Evolutionary conservation across 2,888 invertebrate genomes (phyloP), one percentile per base, ranked within the genome.

Genomic region (Lepidocyrtinus sp.): DNA sequence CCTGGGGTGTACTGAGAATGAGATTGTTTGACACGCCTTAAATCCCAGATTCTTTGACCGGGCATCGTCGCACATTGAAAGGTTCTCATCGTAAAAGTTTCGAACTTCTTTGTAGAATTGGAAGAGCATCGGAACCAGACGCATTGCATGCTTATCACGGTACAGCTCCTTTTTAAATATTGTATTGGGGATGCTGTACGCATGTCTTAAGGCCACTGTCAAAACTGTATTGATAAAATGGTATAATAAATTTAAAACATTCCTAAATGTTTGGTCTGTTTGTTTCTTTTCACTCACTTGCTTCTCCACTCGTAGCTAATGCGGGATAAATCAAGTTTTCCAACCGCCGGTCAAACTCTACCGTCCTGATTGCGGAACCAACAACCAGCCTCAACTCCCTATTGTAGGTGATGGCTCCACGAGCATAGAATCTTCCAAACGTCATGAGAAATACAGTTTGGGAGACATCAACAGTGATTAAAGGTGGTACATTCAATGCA

Each of bases 391-490:
- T 17, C 1, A 24, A 21, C 17, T 81, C 81, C 17, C 68, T 27
- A 24, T 75, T 75, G 50, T 67, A 72, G 0, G 70, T 25, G 24
- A 81, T 68, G 0, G 67, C 71, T 46, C 71, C 81, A 50, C 22
- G 17, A 5, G 75, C 81, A 72, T 75, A 75, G 59, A 67, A 75
- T 27, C 50, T 65, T 12, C 81, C 75, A 61, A 81, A 81, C 1
- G 81, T 81, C 17, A 75, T 46, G 0, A 72, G 62, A n/a, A 77
- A 12, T 3, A n/a, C 15, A 25, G 25, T 65, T 46, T 67, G 72
- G 1, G 36, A 45, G 24, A 61, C 12, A 46, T 77, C 77, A 7
- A 65, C 26, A 45, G 62, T 59, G 19, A 72, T 55, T 1, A 77
- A 22, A 7, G 77, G 77, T 12, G 77, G 77, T 1, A 72, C 67